Base-by-base conservation (phyloP, 2,888 invertebrate species). In the Mythimna vitellina region DNA sequence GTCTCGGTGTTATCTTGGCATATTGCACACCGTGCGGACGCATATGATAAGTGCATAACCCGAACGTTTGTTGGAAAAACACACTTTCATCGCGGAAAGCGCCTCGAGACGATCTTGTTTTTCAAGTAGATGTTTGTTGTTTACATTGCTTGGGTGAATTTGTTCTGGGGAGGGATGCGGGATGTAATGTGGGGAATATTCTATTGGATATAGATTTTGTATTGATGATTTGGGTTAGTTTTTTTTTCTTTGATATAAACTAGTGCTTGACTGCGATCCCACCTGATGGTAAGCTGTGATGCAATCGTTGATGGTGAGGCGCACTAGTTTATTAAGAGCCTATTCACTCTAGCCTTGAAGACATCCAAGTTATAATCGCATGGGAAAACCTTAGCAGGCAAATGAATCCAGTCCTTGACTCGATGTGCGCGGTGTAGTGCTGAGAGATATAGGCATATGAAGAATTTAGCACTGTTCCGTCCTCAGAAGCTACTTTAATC, bases 11-110 rank as follows among this genome's bases (percentile, higher is more conserved):
- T 93, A 93, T 92, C 93, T 92, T 89, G 92, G 92, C 92, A 92
- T 92, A 92, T 91, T 91, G 92, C 89, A 87, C 84, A 85, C 86
- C 92, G 91, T 92, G 92, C 89, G 89, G 85, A 89, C 91, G 92
- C 93, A 92, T 92, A 93, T 89, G 89, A 93, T 93, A 93, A 92
- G 91, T 93, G 92, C 92, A 92, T 92, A 89, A 90, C 85, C 87
- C 88, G 85, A 77, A 82, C 85, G 84, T 81, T 84, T 83, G 86
- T 84, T 73, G 70, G 82, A 86, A 85, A 85, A 85, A 86, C 82
- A 85, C 71, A 78, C 80, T 84, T 78, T 75, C 81, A 78, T 73
- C 76, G 84, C 35, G 70, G 64, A 78, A 76, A 83, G 71, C 75
- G 73, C 64, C 79, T 63, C 60, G 66, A 85, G 84, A 86, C 77